A percentile compares a stretch with the other conserved stretches of the same genome.
Conservation (phyloP, 2,113 vertebrate species). For the Strix uralensis region DNA sequence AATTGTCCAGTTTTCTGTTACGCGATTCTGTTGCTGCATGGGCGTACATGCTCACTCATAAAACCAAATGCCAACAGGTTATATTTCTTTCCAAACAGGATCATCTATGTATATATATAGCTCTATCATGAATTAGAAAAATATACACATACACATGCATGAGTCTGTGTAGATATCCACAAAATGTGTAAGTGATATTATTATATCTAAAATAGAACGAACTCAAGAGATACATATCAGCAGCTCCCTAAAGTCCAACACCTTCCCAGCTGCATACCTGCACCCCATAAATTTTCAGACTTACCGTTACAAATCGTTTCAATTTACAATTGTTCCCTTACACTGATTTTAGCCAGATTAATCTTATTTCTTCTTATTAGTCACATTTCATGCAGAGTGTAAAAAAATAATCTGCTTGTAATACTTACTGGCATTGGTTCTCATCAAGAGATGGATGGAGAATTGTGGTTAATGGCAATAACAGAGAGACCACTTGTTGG, state of each 20-base stretch:
- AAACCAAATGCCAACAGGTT: neutral
- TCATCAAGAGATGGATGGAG: neutral
- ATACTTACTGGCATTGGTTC: neutral
- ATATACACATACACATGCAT: neutral
- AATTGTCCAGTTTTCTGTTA: neutral
- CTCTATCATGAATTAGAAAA: neutral
- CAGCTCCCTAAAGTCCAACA: neutral
- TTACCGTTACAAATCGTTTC: neutral
- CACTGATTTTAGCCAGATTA: constrained; percentile 49
- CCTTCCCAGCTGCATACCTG: neutral
- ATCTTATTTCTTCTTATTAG: constrained; percentile 40
- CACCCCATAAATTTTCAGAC: neutral
- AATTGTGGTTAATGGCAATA: neutral
- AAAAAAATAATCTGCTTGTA: constrained; percentile 29
- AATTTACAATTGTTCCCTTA: neutral
- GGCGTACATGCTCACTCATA: neutral
- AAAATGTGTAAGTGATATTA: neutral
- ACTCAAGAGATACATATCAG: neutral
- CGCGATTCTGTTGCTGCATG: neutral
- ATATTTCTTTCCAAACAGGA: neutral
- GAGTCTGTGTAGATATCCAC: neutral
- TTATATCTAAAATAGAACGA: neutral
- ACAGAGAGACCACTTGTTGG: neutral
- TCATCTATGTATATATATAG: neutral
- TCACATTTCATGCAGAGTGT: neutral